Evolutionary conservation across 2,797 vertebrate genomes (phyloP), one percentile per base, ranked within the genome.

Genomic region (Scolopax rusticola): DNA sequence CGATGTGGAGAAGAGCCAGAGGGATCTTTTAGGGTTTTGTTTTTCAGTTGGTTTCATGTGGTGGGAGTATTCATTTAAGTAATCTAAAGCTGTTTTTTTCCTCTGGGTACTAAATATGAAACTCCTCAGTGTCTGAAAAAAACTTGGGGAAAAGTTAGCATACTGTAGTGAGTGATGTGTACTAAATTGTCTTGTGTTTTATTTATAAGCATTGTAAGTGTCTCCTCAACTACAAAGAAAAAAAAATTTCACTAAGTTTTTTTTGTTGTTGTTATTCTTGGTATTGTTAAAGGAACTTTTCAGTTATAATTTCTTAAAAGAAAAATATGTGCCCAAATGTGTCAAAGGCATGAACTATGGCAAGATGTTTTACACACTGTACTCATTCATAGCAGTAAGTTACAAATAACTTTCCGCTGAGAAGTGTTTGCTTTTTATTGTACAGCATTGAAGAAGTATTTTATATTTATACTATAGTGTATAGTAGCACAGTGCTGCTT

Each of bases 1-100:
- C 0, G 1, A 4, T 19, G 30, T 12, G 16, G 12, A 32, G 60
- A n/a, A 64, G 77, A 33, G 45, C 40, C 24, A 15, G 17, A 32
- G 40, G 32, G 15, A 16, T 33, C 13, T 51, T 43, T 24, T 2
- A 8, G 4, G 0, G 4, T 25, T 59, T 14, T 36, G 36, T 43
- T 43, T 41, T 43, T 36, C 40, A 7, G 18, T 12, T 64, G 7
- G 21, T 50, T 87, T 89, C 59, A 8, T 0, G 0, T 45, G 11
- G 4, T 18, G 20, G 18, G 16, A 75, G 5, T 18, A 4, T 63
- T 78, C 40, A 64, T 76, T 79, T 21, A 82, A 90, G 69, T 36
- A 0, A 2, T 16, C 2, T 10, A 5, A n/a, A 56, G 19, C 11
- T 0, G 61, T 77, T 79, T 53, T 69, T 82, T 77, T 63, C 11